Conservation (phyloP, 2,888 invertebrate species). For the Margaritifera margaritifera region DNA sequence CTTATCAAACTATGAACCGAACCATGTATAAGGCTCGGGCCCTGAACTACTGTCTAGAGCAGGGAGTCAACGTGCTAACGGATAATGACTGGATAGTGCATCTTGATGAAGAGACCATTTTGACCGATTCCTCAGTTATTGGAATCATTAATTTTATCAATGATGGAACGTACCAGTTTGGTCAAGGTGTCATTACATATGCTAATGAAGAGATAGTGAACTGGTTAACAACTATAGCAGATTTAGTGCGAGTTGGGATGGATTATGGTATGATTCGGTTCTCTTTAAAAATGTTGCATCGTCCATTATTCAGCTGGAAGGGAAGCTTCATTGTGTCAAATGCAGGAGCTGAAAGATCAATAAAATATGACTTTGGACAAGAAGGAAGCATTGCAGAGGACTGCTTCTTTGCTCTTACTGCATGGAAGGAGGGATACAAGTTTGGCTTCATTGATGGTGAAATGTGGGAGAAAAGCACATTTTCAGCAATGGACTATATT, state of each 20-base stretch:
- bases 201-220: constrained; percentile 58
- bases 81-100: constrained; percentile 66
- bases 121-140: constrained; percentile 59
- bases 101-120: constrained; percentile 63
- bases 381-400: constrained; percentile 64
- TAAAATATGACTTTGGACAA: constrained; percentile 58
- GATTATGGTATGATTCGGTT: constrained; percentile 53
- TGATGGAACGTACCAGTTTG: constrained; percentile 54
- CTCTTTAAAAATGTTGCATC: constrained; percentile 49
- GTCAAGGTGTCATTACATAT: constrained; percentile 62
- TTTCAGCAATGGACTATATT: constrained; percentile 58
- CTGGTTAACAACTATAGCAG: constrained; percentile 63
- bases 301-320: constrained; percentile 64
- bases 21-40: constrained; percentile 60
- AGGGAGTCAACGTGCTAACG: constrained; percentile 48
- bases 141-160: constrained; percentile 65
- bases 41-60: constrained; percentile 59
- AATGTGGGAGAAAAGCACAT: constrained; percentile 65
- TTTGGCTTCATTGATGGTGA: constrained; percentile 65
- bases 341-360: constrained; percentile 53
- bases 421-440: constrained; percentile 57
- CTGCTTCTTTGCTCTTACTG: constrained; percentile 61
- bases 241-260: constrained; percentile 60
- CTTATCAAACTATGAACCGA: constrained; percentile 46
- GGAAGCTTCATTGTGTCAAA: constrained; percentile 64